Conservation (phyloP, 2,888 invertebrate species). For the Anthrax anthrax region DNA sequence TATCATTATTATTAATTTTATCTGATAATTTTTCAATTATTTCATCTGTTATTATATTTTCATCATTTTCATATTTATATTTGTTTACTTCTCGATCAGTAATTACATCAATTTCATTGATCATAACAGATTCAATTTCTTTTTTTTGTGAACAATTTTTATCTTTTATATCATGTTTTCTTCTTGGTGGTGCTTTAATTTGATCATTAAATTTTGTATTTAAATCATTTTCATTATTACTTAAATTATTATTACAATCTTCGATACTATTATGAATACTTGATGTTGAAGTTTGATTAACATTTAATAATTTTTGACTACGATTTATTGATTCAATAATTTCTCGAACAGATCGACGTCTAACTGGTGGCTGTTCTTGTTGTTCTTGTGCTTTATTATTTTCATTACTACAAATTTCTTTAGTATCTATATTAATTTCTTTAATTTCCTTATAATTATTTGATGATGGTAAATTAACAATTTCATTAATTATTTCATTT, state of each 20-base stretch:
- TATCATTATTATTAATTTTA: conserved; percentile 7
- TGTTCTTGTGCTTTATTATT: neutral
- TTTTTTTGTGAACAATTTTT: conserved; percentile 11
- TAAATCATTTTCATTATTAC: neutral
- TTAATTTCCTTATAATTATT: neutral
- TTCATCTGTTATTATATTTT: conserved; percentile 2
- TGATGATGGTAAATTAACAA: conserved; percentile 5
- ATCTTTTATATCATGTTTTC: conserved; percentile 8
- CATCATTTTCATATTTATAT: neutral
- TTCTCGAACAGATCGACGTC: conserved; percentile 16
- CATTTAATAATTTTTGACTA: conserved; percentile 27
- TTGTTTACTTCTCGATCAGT: too few species aligned
- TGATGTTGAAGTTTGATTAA: conserved; percentile 17
- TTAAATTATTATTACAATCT: conserved; percentile 3
- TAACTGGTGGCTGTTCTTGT: conserved; percentile 5
- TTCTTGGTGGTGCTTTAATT: conserved; percentile 9
- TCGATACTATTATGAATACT: conserved; percentile 5
- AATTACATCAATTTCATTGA: conserved; percentile 15
- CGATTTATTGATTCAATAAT: conserved; percentile 34
- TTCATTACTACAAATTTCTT: neutral
- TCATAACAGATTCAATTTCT: conserved; percentile 16
- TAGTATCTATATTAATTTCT: neutral
- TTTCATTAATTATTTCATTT: conserved; percentile 3
- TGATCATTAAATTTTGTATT: neutral
- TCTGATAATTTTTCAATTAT: conserved; percentile 8